Evolutionary conservation across 2,888 invertebrate genomes (phyloP).

Genomic region (Diplazon laetatorius): DNA sequence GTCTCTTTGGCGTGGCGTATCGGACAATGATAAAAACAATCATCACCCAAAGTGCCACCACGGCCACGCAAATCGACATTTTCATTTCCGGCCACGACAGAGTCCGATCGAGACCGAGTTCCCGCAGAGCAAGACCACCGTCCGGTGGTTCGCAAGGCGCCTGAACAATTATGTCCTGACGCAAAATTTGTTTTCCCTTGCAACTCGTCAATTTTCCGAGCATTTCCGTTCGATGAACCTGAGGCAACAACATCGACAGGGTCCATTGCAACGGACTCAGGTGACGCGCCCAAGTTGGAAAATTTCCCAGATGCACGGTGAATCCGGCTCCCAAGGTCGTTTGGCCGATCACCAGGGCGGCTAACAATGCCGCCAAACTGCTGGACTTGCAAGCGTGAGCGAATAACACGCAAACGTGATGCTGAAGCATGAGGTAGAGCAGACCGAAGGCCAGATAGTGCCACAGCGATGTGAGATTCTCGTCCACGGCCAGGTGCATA

Average conservation of each 20-base stretch:
- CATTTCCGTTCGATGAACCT: conserved; percentile 72
- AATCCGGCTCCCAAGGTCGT: conserved; percentile 77
- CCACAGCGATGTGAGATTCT: conserved; percentile 78
- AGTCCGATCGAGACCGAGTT: conserved; percentile 84
- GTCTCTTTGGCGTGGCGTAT: conserved; percentile 84
- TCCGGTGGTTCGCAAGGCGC: conserved; percentile 92
- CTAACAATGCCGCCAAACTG: conserved; percentile 74
- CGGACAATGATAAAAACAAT: conserved; percentile 84
- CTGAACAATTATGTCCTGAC: conserved; percentile 93
- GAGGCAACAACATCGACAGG: conserved; percentile 75
- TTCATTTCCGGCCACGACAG: conserved; percentile 83
- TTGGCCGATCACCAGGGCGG: conserved; percentile 77
- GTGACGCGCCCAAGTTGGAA: conserved; percentile 78
- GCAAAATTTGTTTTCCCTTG: conserved; percentile 87
- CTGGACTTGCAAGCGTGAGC: conserved; percentile 78
- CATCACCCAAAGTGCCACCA: conserved; percentile 86
- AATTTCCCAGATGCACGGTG: conserved; percentile 77
- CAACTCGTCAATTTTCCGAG: conserved; percentile 76
- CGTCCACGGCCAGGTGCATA: conserved; percentile 84
- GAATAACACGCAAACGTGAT: conserved; percentile 77
- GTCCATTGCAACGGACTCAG: conserved; percentile 79
- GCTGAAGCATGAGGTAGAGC: conserved; percentile 78
- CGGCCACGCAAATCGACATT: conserved; percentile 85
- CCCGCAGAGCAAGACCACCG: conserved; percentile 85
- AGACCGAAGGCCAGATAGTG: conserved; percentile 77